Base-by-base conservation (phyloP, 2,888 invertebrate species). In the Aporophyla lueneburgensis region DNA sequence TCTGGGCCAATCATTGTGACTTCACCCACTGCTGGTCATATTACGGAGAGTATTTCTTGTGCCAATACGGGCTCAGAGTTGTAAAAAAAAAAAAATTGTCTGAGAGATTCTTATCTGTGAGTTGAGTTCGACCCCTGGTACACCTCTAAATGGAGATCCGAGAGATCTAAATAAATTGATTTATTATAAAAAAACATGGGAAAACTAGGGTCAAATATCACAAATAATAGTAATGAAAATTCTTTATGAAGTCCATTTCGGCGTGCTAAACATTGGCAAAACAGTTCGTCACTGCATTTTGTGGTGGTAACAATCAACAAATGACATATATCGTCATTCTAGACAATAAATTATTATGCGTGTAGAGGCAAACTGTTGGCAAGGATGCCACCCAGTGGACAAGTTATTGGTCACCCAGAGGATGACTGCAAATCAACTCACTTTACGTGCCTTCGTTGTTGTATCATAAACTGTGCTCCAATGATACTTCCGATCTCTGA, bases 401-500 rank as follows among this genome's bases (percentile, higher is more conserved):
- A 0, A 54, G 7, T 43, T 54, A 51, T 65, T 65, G 65, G 27
- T 33, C 12, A 16, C 16, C 27, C 19, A 24, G 14, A 16, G n/a
- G 27, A 59, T 27, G 21, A 54, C 51, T 81, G 54, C 40, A 74
- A 74, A 81, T 67, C 51, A 43, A 62, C 74, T 24, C 49, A 54
- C 19, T 56, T 19, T 81, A 73, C 81, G 81, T 66, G 78, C 66
- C 46, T 76, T 27, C 46, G 71, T 14, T 5, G 40, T 27, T 0
- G 54, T 19, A 27, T 71, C n/a, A 54, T 80, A 54, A 65, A 63
- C 58, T 66, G 21, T 27, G 16, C 6, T 49, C 1, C 7, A n/a
- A 53, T 16, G 24, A 46, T 16, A 27, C 12, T 72, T 19, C 16
- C 14, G 27, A 49, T 56, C 12, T 62, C 1, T 54, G 9, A 9